Percentiles rank a stretch among this genome's conserved stretches.
These are phyloP conservation scores for Plectrocnemia conspersa DNA, from an alignment of 1,140 invertebrate species.

Conservation along the genomic window DNA sequence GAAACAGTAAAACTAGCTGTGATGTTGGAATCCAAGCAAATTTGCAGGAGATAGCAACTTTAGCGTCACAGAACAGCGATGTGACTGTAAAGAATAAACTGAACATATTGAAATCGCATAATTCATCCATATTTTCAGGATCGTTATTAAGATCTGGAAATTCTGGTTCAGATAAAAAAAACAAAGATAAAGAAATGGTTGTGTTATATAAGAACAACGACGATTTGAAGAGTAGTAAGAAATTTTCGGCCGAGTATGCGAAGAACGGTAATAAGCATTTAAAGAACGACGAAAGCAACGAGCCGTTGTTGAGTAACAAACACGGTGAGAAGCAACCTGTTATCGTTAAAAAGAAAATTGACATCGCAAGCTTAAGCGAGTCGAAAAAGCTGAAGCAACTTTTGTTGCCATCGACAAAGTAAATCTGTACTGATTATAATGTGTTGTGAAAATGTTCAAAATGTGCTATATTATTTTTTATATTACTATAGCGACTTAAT, in stretches of 20 bases:
- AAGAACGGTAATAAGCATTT: constrained; percentile 5
- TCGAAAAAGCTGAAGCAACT: constrained; percentile 46
- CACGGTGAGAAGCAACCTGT: constrained; percentile 34
- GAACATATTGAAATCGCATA: constrained; percentile 26
- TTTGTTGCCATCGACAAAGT: constrained; percentile 43
- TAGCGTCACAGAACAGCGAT: constrained; percentile 34
- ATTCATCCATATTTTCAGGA: constrained; percentile 10
- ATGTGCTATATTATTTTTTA: too few relatives aligned
- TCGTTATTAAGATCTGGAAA: constrained; percentile 14
- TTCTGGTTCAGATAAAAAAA: constrained; percentile 26
- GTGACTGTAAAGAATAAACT: constrained; percentile 25
- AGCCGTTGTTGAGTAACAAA: constrained; percentile 21
- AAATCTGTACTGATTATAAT: neutral
- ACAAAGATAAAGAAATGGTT: constrained; percentile 36
- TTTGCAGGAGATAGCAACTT: constrained; percentile 57
- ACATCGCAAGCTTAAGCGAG: constrained; percentile 39
- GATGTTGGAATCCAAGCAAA: constrained; percentile 56
- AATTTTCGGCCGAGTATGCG: constrained; percentile 11
- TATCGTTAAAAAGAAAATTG: constrained; percentile 26
- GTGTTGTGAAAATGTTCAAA: neutral
- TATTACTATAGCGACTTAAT: neutral
- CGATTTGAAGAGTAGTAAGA: constrained; percentile 25
- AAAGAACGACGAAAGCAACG: constrained; percentile 16
- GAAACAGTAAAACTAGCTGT: constrained; percentile 47
- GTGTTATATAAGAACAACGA: constrained; percentile 36